Evolutionary conservation across 2,113 vertebrate genomes (phyloP).

Genomic region (Dolichotis patagonum): DNA sequence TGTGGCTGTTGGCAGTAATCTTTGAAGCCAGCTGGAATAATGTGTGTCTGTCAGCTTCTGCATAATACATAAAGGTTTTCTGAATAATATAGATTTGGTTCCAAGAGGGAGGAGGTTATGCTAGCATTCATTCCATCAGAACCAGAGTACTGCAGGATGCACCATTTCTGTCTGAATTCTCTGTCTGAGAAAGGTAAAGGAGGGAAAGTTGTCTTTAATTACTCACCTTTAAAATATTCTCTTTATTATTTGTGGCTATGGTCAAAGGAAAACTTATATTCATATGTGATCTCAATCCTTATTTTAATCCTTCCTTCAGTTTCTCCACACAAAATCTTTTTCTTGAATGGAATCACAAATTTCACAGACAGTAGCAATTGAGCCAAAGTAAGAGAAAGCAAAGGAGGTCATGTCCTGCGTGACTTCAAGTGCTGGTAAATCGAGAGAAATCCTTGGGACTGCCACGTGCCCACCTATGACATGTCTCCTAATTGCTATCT

Average conservation of each 20-base stretch:
- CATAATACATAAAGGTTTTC: constrained; percentile 78
- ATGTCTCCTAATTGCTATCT: neutral
- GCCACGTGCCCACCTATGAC: neutral
- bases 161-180: neutral
- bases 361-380: constrained; percentile 13
- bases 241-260: constrained; percentile 54
- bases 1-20: constrained; percentile 77
- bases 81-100: constrained; percentile 85
- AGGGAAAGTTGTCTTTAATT: constrained; percentile 35
- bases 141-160: constrained; percentile 63
- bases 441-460: neutral
- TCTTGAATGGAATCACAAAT: neutral
- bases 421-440: neutral
- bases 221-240: constrained; percentile 67
- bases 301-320: constrained; percentile 35
- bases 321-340: neutral
- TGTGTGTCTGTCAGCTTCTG: constrained; percentile 60
- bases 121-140: constrained; percentile 55
- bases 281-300: neutral
- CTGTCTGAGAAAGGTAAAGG: neutral
- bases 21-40: constrained; percentile 74
- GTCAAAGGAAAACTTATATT: constrained; percentile 47
- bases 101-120: constrained; percentile 70
- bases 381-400: neutral
- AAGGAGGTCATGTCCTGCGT: neutral